phyloP scores from a whole-genome alignment of 1,140 invertebrate species.

The Penaeus chinensis region DNA sequence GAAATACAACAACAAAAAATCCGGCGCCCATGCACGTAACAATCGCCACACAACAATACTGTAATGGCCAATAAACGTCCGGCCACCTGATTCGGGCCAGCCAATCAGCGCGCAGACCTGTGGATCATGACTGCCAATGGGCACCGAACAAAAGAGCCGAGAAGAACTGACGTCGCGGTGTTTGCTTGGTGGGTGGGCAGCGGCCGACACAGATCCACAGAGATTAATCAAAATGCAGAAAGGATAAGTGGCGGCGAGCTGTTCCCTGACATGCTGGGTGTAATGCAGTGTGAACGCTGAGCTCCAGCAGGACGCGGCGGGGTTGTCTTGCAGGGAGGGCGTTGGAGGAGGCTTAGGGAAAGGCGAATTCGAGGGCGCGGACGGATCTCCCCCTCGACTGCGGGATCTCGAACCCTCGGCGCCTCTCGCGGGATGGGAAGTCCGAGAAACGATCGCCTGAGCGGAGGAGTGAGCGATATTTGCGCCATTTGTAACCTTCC shows the following conservation, averaged over 20 bases:
- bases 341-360: neutral
- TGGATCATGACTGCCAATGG: neutral
- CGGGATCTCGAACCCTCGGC: too few species aligned
- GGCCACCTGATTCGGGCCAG: neutral
- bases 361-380: neutral
- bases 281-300: too few species aligned
- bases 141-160: too few species aligned
- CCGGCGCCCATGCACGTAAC: too few species aligned
- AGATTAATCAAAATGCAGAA: constrained; percentile 35
- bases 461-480: too few species aligned
- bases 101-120: constrained; percentile 14
- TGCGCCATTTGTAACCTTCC: too few species aligned
- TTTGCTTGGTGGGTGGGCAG: constrained; percentile 25
- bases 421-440: too few species aligned
- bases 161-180: neutral
- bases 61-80: constrained; percentile 2
- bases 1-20: too few species aligned
- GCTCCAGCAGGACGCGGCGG: neutral
- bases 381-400: too few species aligned
- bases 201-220: neutral
- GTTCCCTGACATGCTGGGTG: neutral
- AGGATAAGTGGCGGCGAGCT: neutral
- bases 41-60: too few species aligned
- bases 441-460: too few species aligned
- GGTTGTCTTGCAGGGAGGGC: neutral